A percentile compares a stretch with the other conserved stretches of the same genome.
Evolutionary conservation across 1,140 invertebrate species (phyloP).

Genomic region (Harlomillsia oculata): DNA sequence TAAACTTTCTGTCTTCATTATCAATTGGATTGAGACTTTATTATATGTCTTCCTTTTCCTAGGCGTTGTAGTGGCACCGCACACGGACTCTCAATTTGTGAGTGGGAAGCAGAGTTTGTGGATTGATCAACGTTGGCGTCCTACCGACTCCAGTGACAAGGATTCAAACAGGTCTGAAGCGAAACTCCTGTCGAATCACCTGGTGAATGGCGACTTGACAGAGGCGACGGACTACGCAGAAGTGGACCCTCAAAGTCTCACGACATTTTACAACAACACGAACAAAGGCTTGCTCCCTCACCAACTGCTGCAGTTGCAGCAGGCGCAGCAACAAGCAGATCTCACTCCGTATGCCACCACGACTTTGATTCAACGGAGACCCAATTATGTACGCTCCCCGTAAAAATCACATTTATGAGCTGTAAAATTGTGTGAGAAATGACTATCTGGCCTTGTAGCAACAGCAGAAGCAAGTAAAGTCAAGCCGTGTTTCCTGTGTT

Average conservation of each 20-base stretch:
- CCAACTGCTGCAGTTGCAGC: slow-evolving; percentile 28
- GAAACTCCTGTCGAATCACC: slow-evolving; percentile 50
- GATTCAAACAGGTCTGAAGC: slow-evolving; percentile 54
- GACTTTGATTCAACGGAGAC: slow-evolving; percentile 48
- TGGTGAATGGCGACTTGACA: slow-evolving; percentile 33
- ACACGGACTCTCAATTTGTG: slow-evolving; percentile 35
- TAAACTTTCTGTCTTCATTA: background rate
- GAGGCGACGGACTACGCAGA: slow-evolving; percentile 62
- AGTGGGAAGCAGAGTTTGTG: slow-evolving; percentile 59
- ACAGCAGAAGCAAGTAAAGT: no score
- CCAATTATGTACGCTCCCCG: slow-evolving; percentile 36
- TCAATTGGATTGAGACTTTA: background rate
- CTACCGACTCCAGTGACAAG: slow-evolving; percentile 46
- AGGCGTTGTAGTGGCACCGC: slow-evolving; percentile 35
- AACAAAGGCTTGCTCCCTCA: slow-evolving; percentile 38
- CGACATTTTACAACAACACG: slow-evolving; percentile 66
- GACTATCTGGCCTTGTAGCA: no score
- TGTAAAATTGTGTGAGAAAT: no score
- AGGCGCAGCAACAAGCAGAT: slow-evolving; percentile 39
- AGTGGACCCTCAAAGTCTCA: slow-evolving; percentile 60
- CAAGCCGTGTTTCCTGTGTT: no score
- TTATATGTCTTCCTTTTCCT: background rate
- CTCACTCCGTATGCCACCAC: slow-evolving; percentile 75
- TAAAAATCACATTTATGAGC: slow-evolving; percentile 9
- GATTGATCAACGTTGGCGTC: slow-evolving; percentile 63